Percentiles rank a stretch among this genome's conserved stretches.
Conservation (phyloP, 2,797 vertebrate genomes). For the Hypotaenidia philippensis region DNA sequence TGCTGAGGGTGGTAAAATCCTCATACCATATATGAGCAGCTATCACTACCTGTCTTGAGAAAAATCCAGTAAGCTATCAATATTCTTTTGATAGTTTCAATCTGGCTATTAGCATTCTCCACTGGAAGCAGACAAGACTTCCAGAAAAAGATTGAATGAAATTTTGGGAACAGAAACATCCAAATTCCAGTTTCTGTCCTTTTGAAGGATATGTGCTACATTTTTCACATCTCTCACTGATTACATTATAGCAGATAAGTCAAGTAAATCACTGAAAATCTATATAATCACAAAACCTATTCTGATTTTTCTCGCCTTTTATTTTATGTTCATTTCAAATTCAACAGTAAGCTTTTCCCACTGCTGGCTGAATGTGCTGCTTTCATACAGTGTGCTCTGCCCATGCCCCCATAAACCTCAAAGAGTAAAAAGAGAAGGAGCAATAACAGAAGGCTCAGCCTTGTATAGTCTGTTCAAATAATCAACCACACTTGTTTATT, state of each 20-base stretch:
- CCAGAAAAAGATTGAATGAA: not conserved
- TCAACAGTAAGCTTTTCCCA: not conserved
- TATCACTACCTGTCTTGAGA: not conserved
- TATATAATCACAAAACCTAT: not conserved
- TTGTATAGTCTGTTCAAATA: not conserved
- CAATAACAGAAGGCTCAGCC: not conserved
- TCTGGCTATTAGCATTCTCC: not conserved
- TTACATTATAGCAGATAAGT: not conserved
- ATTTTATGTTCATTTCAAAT: not conserved
- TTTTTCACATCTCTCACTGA: not conserved
- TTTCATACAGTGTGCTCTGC: not conserved
- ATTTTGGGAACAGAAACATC: not conserved
- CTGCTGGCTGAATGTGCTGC: not conserved
- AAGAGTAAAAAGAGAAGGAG: not conserved
- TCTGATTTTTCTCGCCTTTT: not conserved
- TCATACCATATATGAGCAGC: not conserved
- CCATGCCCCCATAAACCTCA: not conserved
- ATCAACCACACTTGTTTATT: constrained; percentile 18
- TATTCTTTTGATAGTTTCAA: not conserved
- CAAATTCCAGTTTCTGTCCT: not conserved
- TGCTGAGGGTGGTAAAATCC: not conserved
- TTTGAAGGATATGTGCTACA: not conserved
- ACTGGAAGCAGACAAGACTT: not conserved
- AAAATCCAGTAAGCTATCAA: not conserved
- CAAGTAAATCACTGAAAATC: constrained; percentile 1